A percentile compares a stretch with the other conserved stretches of the same genome.
These are phyloP conservation scores for Prochilodus magdalenae DNA, from an alignment of 2,113 vertebrate species.

Conservation along the genomic window DNA sequence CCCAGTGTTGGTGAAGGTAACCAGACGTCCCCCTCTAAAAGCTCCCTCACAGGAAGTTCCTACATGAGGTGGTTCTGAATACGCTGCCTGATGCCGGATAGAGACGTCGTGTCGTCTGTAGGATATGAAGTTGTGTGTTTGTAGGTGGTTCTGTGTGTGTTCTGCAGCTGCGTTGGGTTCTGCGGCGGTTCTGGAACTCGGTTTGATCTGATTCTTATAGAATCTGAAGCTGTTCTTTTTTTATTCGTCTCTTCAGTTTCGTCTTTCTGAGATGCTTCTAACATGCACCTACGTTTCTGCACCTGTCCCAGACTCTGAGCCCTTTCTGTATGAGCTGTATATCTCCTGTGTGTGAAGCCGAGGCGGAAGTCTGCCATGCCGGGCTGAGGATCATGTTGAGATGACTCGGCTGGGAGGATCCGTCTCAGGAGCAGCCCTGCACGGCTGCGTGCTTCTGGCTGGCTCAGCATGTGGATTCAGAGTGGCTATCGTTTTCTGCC, in stretches of 20 bases:
- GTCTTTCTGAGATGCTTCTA: neutral
- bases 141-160: neutral
- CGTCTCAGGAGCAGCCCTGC: no score
- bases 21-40: no score
- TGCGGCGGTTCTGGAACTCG: neutral
- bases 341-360: no score
- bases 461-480: neutral
- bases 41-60: no score
- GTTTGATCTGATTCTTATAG: conserved; percentile 62
- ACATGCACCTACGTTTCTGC: neutral
- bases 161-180: neutral
- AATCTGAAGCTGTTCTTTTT: conserved; percentile 47
- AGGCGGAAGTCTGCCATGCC: no score
- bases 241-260: neutral
- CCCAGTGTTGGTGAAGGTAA: no score
- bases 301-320: neutral
- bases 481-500: no score
- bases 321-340: neutral
- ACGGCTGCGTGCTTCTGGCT: neutral
- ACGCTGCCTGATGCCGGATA: no score
- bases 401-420: no score
- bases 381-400: no score
- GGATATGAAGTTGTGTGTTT: neutral
- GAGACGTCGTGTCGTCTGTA: neutral
- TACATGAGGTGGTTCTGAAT: no score